Base-by-base conservation (phyloP, 2,113 vertebrate species). In the Azemiops feae region DNA sequence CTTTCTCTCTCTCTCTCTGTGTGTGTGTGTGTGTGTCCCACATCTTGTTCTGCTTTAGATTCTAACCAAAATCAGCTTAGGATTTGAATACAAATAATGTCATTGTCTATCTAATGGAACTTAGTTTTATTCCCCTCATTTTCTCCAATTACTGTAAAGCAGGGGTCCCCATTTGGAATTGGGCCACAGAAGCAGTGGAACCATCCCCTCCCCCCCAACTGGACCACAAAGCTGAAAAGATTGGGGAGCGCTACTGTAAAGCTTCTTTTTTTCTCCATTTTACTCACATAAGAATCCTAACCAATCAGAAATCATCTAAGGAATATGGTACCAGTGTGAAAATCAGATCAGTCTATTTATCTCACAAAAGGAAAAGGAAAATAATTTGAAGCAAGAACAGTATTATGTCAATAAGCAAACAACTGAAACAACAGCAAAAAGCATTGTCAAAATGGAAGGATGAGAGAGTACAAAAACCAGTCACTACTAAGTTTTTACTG, bases 1-100 rank as follows among this genome's bases (percentile, higher is more conserved):
- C 3, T 64, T 3, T 64, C 1, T 60, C 8, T 60, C 3, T 60
- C 0, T 10, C 25, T 11, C 25, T 12, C 2, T 60, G 25, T 18
- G n/a, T 34, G 16, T 22, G 16, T 81, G 16, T 39, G 16, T 81
- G 6, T 54, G 47, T 50, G 7, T 1, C 16, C 16, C 47, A 52
- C 27, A 88, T 54, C 53, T 34, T 88, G 23, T 53, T n/a, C 25
- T 58, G 12, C 18, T 89, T 58, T 58, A 5, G 16, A 60, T 60
- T 60, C 43, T 6, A 64, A 27, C 14, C 45, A 30, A 90, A 58
- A 47, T 64, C 12, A 64, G 53, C 43, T 89, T 64, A 30, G 25
- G 12, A 12, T 39, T 47, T 47, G 43, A 30, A 9, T 9, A 64
- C 6, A 89, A 30, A 60, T 64, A 60, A 45, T 90, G 58, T 10